phyloP scores from a whole-genome alignment of 2,888 invertebrate species.

The Macaria liturata region DNA sequence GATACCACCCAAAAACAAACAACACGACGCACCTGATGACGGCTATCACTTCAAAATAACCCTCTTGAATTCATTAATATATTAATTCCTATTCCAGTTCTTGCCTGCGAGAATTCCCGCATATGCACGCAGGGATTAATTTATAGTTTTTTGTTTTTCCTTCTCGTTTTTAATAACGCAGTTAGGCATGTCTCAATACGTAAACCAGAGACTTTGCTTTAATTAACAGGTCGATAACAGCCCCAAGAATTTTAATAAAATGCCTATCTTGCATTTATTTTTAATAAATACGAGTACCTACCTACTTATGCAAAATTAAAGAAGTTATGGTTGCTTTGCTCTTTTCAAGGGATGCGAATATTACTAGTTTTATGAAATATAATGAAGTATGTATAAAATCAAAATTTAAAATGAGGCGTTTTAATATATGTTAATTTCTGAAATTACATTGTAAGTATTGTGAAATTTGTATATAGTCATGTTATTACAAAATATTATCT shows the following conservation, averaged over 20 bases:
- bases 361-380: too few relatives aligned
- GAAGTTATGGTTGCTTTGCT: too few relatives aligned
- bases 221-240: conserved; percentile 65
- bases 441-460: too few relatives aligned
- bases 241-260: background rate
- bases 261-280: too few relatives aligned
- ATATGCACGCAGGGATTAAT: conserved; percentile 46
- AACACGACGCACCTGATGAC: conserved; percentile 44
- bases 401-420: too few relatives aligned
- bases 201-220: conserved; percentile 57
- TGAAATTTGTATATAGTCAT: too few relatives aligned
- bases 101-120: conserved; percentile 45
- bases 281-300: too few relatives aligned
- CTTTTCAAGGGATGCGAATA: too few relatives aligned
- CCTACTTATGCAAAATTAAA: too few relatives aligned
- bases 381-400: too few relatives aligned
- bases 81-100: conserved; percentile 45
- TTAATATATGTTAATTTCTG: too few relatives aligned
- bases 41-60: conserved; percentile 47
- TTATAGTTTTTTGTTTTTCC: conserved; percentile 41
- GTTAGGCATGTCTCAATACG: conserved; percentile 76
- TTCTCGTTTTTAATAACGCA: conserved; percentile 52
- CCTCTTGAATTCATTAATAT: conserved; percentile 35
- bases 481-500: too few relatives aligned
- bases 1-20: conserved; percentile 49